Evolutionary conservation across 2,888 invertebrate species (phyloP).

Genomic region (Lordiphosa andalusiaca): DNA sequence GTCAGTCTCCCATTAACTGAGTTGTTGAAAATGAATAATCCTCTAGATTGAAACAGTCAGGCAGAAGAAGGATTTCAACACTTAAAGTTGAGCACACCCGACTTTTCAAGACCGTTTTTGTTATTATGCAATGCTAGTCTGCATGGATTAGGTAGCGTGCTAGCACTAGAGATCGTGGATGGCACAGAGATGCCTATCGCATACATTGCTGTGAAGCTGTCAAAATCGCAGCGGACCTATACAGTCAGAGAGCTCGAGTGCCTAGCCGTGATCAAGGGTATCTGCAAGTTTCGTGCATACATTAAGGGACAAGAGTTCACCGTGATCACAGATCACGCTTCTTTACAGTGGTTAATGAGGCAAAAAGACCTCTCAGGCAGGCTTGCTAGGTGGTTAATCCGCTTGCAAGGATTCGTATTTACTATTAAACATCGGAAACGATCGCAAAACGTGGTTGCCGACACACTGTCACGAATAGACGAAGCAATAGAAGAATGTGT

Average conservation of each 20-base stretch:
- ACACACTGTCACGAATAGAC: too few species aligned
- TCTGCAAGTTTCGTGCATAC: conserved; percentile 5
- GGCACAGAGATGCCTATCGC: background rate
- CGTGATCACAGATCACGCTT: background rate
- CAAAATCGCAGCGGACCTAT: conserved; percentile 8
- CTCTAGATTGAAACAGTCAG: background rate
- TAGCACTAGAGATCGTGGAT: background rate
- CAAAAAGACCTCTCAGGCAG: too few species aligned
- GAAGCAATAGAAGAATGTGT: too few species aligned
- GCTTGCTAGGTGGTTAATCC: too few species aligned
- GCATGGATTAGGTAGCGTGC: background rate
- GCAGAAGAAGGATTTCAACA: background rate
- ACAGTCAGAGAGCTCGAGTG: conserved; percentile 5
- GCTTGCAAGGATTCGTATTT: too few species aligned
- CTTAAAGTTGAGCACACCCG: conserved; percentile 2
- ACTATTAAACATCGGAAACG: too few species aligned
- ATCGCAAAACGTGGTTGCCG: too few species aligned
- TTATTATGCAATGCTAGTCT: background rate
- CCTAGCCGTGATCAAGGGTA: background rate
- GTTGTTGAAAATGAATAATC: background rate
- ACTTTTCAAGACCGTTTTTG: conserved; percentile 5
- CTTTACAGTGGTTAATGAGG: too few species aligned
- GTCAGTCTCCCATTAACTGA: conserved; percentile 3
- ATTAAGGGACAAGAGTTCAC: conserved; percentile 3
- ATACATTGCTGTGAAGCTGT: background rate